These are phyloP conservation scores for Coccyzus lansbergi DNA, from an alignment of 2,797 vertebrate species.

Conservation along the genomic window DNA sequence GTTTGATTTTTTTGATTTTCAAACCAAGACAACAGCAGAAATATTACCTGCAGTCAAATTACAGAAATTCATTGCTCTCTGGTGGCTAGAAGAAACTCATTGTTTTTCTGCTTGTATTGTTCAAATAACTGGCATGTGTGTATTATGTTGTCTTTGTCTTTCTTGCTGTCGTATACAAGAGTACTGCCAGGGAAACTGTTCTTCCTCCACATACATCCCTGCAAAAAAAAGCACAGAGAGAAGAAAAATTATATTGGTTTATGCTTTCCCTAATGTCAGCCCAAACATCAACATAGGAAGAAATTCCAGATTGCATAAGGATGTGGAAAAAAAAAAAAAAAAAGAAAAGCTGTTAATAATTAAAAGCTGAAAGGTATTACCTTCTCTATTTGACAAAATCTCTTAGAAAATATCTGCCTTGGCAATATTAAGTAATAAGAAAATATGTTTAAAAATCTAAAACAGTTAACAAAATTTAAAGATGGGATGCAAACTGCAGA, in stretches of 20 bases:
- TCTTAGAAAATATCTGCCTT: constrained; percentile 30
- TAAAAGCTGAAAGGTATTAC: constrained; percentile 15
- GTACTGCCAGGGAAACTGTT: neutral
- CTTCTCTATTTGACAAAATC: constrained; percentile 9
- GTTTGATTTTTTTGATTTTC: neutral
- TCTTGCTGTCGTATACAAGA: neutral
- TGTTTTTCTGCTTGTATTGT: neutral
- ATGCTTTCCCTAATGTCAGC: neutral
- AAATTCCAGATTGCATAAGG: neutral
- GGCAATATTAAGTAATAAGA: neutral
- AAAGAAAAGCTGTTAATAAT: neutral
- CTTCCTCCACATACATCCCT: neutral
- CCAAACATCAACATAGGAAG: neutral
- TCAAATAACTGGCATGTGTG: neutral
- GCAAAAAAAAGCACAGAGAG: accelerated
- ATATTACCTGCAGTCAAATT: constrained; percentile 28
- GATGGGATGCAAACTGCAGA: neutral
- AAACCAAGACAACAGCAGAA: constrained; percentile 7
- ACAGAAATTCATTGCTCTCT: constrained; percentile 20
- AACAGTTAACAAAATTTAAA: constrained; percentile 44
- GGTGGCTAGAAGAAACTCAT: neutral
- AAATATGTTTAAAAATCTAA: neutral
- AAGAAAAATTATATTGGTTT: neutral
- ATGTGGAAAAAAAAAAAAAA: neutral
- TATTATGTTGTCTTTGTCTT: constrained; percentile 29